phyloP scores from a whole-genome alignment of 2,113 vertebrate species.

The Onychorhynchus coronatus region DNA sequence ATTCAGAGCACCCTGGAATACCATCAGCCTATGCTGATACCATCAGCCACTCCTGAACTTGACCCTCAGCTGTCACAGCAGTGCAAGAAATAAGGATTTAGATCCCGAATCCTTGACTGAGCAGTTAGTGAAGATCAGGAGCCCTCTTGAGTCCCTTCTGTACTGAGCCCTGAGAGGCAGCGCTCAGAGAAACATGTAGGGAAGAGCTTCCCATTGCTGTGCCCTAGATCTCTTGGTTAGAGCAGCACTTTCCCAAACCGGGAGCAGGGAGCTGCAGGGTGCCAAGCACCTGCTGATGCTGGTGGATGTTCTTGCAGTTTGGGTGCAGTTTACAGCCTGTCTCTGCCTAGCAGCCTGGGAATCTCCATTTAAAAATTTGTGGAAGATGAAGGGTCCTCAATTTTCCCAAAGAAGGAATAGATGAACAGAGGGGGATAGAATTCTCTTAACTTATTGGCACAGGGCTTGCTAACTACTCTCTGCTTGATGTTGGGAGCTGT shows the following conservation, averaged over 20 bases:
- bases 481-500: not conserved
- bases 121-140: not conserved
- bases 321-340: not conserved
- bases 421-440: not conserved
- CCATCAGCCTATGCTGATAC: not conserved
- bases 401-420: not conserved
- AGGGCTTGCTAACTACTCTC: not conserved
- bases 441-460: accelerated
- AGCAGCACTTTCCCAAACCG: not conserved
- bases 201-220: not conserved
- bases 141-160: not conserved
- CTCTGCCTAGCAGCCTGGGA: not conserved
- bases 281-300: not conserved
- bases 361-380: not conserved
- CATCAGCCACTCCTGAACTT: accelerated
- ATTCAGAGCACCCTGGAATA: not conserved
- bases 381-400: not conserved
- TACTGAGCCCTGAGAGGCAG: not conserved
- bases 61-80: not conserved
- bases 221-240: not conserved
- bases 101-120: not conserved
- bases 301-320: not conserved
- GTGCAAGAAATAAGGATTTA: not conserved
- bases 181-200: not conserved
- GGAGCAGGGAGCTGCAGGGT: not conserved